phyloP scores from a whole-genome alignment of 1,140 invertebrate genomes.

The Trissolcus basalis region DNA sequence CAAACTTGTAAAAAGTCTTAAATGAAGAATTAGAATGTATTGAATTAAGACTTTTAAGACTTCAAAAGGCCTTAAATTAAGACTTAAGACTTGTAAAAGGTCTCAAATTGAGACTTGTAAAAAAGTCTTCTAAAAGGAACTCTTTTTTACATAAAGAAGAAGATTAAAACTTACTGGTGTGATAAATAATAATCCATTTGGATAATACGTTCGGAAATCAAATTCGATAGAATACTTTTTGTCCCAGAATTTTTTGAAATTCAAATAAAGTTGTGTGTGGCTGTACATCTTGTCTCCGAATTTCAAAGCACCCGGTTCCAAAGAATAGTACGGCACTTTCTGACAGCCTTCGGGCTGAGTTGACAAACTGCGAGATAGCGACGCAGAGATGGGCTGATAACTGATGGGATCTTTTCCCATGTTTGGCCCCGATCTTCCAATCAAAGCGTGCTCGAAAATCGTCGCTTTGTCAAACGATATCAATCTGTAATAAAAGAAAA shows the following conservation, averaged over 20 bases:
- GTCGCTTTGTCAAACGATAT: constrained; percentile 81
- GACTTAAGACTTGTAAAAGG: too few species aligned
- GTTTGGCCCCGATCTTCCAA: constrained; percentile 81
- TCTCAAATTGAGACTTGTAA: too few species aligned
- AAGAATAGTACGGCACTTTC: constrained; percentile 83
- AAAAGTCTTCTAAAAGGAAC: too few species aligned
- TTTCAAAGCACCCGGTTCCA: constrained; percentile 88
- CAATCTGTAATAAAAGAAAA: constrained; percentile 72
- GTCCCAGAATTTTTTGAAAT: constrained; percentile 80
- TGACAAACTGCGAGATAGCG: constrained; percentile 69
- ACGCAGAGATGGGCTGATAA: constrained; percentile 68
- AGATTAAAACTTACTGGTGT: constrained; percentile 78
- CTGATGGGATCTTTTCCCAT: constrained; percentile 77
- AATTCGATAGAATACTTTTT: constrained; percentile 86
- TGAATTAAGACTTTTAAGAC: too few species aligned
- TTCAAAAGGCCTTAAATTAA: too few species aligned
- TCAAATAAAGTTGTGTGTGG: constrained; percentile 83
- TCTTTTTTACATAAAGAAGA: background rate
- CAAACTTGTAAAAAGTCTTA: too few species aligned
- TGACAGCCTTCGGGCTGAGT: constrained; percentile 76
- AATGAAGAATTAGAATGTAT: too few species aligned
- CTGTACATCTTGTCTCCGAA: constrained; percentile 89
- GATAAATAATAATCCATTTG: constrained; percentile 87
- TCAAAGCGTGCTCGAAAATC: constrained; percentile 82
- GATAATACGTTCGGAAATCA: constrained; percentile 90